A percentile compares a stretch with the other conserved stretches of the same genome.
These are phyloP conservation scores for Suncus etruscus DNA, from an alignment of 2,113 vertebrate species.

Conservation along the genomic window DNA sequence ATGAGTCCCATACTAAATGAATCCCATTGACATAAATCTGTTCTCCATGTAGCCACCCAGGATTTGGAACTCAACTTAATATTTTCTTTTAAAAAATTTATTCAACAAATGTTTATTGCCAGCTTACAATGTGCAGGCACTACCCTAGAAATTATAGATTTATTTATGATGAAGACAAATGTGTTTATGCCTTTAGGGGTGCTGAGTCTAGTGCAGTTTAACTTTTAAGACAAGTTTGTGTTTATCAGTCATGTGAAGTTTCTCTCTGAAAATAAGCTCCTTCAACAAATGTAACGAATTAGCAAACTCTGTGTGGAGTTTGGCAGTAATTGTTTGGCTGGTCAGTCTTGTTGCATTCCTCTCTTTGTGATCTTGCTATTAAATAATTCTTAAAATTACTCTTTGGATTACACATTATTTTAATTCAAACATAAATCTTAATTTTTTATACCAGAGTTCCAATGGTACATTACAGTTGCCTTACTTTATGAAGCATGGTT, in stretches of 20 bases:
- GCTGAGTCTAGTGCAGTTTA: not conserved
- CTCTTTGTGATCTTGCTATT: not conserved
- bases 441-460: not conserved
- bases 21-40: not conserved
- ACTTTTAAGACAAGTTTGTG: not conserved
- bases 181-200: no score
- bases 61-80: not conserved
- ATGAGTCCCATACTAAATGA: not conserved
- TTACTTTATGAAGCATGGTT: not conserved
- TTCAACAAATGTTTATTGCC: no score
- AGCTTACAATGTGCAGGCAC: no score
- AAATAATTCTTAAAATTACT: not conserved
- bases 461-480: not conserved
- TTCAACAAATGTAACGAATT: not conserved
- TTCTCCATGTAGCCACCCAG: not conserved
- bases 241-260: not conserved
- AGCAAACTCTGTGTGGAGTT: not conserved
- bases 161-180: no score
- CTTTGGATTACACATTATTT: not conserved
- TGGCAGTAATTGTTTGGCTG: not conserved
- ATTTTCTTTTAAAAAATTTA: no score
- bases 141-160: no score
- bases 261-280: slow-evolving; percentile 5
- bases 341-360: not conserved
- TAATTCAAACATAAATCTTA: not conserved